Evolutionary conservation across 1,140 invertebrate species (phyloP).

Genomic region (Heterodera schachtii): DNA sequence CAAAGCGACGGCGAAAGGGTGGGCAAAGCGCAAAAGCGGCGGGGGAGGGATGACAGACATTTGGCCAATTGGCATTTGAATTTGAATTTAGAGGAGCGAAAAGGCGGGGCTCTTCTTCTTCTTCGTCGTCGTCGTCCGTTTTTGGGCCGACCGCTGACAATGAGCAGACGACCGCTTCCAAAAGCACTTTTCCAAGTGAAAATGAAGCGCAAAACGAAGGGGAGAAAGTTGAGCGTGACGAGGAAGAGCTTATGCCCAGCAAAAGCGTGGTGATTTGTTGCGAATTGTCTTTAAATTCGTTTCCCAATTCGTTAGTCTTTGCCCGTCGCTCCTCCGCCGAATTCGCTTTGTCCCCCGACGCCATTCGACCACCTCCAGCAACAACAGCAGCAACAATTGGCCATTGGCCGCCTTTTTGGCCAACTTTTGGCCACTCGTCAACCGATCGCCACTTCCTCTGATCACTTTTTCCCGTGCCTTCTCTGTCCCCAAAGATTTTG

Average conservation of each 20-base stretch:
- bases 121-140: background rate
- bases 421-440: background rate
- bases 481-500: conserved; percentile 18
- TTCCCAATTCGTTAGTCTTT: too few species aligned
- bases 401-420: conserved; percentile 1
- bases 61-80: background rate
- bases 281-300: too few species aligned
- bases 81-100: background rate
- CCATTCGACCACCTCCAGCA: background rate
- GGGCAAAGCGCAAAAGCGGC: background rate
- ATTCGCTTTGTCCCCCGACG: background rate
- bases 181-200: conserved; percentile 10
- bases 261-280: background rate
- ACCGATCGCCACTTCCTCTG: background rate
- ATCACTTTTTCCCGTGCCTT: background rate
- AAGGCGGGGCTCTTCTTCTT: background rate
- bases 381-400: conserved; percentile 4
- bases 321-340: background rate
- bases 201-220: background rate
- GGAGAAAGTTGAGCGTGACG: background rate
- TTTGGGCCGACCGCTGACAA: too few species aligned
- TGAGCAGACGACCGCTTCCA: background rate
- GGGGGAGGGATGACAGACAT: background rate
- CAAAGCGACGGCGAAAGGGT: background rate
- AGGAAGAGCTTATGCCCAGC: background rate